These are phyloP conservation scores for Clepsis dumicolana DNA, from an alignment of 2,888 invertebrate genomes.

Conservation along the genomic window DNA sequence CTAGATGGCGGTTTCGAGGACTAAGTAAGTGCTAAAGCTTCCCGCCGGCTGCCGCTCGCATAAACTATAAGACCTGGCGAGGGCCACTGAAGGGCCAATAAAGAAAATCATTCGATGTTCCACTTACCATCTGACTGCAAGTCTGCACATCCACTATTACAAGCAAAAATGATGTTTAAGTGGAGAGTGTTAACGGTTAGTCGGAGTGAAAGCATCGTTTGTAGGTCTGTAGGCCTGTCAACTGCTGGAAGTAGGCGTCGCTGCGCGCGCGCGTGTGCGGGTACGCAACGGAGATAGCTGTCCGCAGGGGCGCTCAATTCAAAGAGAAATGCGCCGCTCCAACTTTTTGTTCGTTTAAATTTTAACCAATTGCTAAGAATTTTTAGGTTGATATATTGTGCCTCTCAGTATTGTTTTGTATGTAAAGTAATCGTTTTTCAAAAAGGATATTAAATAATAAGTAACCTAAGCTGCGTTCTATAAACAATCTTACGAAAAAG, in stretches of 20 bases:
- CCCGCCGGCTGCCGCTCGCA: constrained; percentile 37
- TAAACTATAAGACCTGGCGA: constrained; percentile 68
- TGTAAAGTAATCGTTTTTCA: neutral
- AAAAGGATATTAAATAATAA: neutral
- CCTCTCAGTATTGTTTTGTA: neutral
- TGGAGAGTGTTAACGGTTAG: constrained; percentile 50
- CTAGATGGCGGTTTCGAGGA: neutral
- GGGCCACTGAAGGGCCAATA: constrained; percentile 70
- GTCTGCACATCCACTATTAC: constrained; percentile 45
- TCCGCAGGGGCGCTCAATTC: constrained; percentile 67
- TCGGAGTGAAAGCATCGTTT: constrained; percentile 71
- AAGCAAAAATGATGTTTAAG: constrained; percentile 57
- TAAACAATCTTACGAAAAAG: neutral
- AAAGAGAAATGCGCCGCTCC: constrained; percentile 78
- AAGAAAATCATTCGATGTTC: constrained; percentile 78
- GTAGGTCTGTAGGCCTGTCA: constrained; percentile 83
- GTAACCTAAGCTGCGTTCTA: neutral
- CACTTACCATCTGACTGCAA: constrained; percentile 71
- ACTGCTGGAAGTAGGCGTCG: constrained; percentile 63
- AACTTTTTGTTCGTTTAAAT: neutral
- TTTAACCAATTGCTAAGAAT: neutral
- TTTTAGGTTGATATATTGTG: neutral
- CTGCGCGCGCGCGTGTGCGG: constrained; percentile 65
- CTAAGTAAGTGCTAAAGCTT: neutral
- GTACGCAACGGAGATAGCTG: constrained; percentile 82